These are phyloP conservation scores for Pipistrellus nathusii DNA, from an alignment of 2,797 vertebrate species.

Conservation along the genomic window DNA sequence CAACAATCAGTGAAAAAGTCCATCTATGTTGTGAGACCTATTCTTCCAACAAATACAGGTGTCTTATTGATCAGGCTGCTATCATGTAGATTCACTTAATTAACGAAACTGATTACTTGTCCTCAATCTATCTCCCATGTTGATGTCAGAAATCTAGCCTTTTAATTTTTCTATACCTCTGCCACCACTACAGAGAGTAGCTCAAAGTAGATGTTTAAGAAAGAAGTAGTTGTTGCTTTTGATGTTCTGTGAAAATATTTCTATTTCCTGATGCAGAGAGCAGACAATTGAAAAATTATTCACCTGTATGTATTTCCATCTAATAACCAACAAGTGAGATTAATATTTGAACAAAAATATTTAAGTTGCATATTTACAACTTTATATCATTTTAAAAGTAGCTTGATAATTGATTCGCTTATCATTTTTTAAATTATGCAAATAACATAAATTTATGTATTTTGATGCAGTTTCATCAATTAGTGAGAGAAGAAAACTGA, in stretches of 20 bases:
- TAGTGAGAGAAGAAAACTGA: too few relatives aligned
- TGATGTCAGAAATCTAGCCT: neutral
- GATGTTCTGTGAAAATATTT: neutral
- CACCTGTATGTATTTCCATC: neutral
- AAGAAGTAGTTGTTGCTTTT: neutral
- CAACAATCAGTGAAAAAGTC: neutral
- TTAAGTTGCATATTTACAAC: neutral
- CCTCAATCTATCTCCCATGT: neutral
- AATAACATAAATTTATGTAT: neutral
- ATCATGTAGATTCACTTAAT: neutral
- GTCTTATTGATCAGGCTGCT: neutral
- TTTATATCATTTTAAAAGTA: constrained; percentile 9
- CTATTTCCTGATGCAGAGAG: neutral
- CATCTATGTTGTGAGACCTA: neutral
- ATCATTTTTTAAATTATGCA: neutral
- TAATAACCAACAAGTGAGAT: neutral
- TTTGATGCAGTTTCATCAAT: neutral
- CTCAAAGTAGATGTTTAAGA: neutral
- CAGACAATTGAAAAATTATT: neutral
- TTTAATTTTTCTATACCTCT: neutral
- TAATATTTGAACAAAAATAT: neutral
- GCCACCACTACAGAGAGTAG: neutral
- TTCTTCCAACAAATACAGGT: neutral
- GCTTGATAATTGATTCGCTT: neutral
- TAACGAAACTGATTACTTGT: neutral